Evolutionary conservation across 2,888 invertebrate genomes (phyloP), one percentile per base, ranked within the genome.

Genomic region (Lepidonotus clava): DNA sequence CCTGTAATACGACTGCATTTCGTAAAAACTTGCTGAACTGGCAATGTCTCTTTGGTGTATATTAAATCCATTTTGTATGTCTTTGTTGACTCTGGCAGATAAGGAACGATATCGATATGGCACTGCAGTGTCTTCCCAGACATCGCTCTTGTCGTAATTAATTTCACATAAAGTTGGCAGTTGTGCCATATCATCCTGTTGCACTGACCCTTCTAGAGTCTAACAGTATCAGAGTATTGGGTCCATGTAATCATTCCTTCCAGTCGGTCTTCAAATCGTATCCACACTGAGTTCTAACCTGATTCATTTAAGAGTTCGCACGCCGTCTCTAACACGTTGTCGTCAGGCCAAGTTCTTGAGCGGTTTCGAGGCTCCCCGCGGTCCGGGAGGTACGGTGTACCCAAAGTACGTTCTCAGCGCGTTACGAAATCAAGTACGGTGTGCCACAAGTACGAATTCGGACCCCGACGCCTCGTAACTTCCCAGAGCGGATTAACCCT

Each of bases 71-170:
- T 76, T 36, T 6, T 76, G 40, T 34, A 40, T 21, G 36, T 40
- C 76, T n/a, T 76, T 40, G 21, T 76, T 76, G 1, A 36, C 24
- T 18, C 40, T 76, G 21, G 76, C 76, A 4, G 76, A 76, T 34
- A 76, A 76, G 18, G 76, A 76, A 40, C 76, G 76, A 38, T 76
- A 76, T 34, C 76, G 38, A 76, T 76, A 76, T 40, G 76, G 76
- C 24, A 76, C 40, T 61, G 24, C n/a, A n/a, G 76, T 8, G 28
- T 76, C 76, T 11, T 76, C 76, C 76, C 76, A 76, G 21, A 36
- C 36, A 40, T 76, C 76, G 21, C 38, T 40, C 76, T 76, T 76
- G 76, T 76, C 76, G 38, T 76, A 76, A 40, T 76, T 76, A 34
- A 76, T 38, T 34, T 76, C 76, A n/a, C 76, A 76, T 24, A 76